Conservation (phyloP, 2,888 invertebrate species). For the Gastrophysa polygoni region DNA sequence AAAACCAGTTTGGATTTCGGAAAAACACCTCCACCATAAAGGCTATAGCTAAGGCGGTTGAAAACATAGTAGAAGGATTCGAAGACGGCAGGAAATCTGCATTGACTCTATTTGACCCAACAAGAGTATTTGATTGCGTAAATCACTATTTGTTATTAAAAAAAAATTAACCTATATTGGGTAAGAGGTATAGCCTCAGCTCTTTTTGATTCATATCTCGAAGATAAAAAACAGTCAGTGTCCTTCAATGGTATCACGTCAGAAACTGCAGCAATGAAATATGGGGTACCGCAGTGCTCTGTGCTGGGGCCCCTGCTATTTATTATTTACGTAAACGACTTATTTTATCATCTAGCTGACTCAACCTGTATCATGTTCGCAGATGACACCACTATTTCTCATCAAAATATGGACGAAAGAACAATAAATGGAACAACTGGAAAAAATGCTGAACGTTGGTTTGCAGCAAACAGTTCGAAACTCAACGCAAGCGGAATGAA, state of each 20-base stretch:
- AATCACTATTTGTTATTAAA: background rate
- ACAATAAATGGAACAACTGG: background rate
- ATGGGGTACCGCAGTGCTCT: background rate
- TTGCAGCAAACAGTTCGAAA: background rate
- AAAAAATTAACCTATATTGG: background rate
- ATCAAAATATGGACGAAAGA: background rate
- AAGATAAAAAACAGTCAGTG: background rate
- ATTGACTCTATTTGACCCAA: background rate
- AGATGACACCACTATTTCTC: constrained; percentile 3
- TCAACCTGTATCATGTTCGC: background rate
- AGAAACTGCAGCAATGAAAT: background rate
- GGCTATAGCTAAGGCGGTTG: constrained; percentile 4
- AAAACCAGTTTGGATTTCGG: constrained; percentile 1
- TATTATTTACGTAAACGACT: background rate
- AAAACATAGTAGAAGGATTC: constrained; percentile 3
- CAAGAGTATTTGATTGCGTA: background rate
- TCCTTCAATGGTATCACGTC: background rate
- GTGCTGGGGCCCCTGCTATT: background rate
- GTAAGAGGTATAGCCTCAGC: background rate
- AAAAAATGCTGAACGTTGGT: background rate
- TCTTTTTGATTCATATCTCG: background rate
- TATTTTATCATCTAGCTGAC: background rate
- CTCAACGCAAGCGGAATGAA: background rate
- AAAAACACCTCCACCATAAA: constrained; percentile 3
- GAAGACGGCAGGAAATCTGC: background rate